Base-by-base conservation (phyloP, 1,140 invertebrate genomes). In the Ganaspis sp. region DNA sequence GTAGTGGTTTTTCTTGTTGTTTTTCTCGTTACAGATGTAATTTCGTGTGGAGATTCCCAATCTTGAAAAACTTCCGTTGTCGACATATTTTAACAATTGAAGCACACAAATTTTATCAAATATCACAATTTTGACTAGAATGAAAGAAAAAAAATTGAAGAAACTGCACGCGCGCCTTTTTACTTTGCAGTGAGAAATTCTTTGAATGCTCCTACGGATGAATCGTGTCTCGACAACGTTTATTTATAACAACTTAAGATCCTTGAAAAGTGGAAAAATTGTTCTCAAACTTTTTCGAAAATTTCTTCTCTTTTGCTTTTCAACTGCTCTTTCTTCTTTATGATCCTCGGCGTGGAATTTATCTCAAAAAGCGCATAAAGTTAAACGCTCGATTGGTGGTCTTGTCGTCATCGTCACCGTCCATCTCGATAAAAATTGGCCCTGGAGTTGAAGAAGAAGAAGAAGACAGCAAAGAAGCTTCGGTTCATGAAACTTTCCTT, bases 51-150 rank as follows among this genome's bases (percentile, higher is more conserved):
- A 4, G 84, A 85, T 54, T 91, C 90, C 89, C 89, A 91, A 45
- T 91, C 90, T 80, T 91, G 90, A 58, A 90, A 91, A 12, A 91
- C 85, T 71, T 91, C 87, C 23, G 90, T 91, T 9, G 89, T 91
- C 73, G 90, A 89, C 90, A 91, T 90, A 78, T 83, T 73, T 70
- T 21, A 71, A 37, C 70, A 70, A 19, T 9, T 34, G 37, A 5
- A 9, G n/a, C 69, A 70, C 34, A 19, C 21, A 70, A 23, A 64
- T 12, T 19, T 21, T 5, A 21, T 21, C 64, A n/a, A 17, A 26
- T 26, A 26, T 64, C 21, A 64, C 58, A 34, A 23, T 29, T 64
- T 64, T 8, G n/a, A 4, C 17, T 49, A 17, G 19, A 26, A 64
- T 4, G 15, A 64, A n/a, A 64, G 15, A 29, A 58, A 58, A 64